Base-by-base conservation (phyloP, 1,140 invertebrate species). In the Babylonia areolata region DNA sequence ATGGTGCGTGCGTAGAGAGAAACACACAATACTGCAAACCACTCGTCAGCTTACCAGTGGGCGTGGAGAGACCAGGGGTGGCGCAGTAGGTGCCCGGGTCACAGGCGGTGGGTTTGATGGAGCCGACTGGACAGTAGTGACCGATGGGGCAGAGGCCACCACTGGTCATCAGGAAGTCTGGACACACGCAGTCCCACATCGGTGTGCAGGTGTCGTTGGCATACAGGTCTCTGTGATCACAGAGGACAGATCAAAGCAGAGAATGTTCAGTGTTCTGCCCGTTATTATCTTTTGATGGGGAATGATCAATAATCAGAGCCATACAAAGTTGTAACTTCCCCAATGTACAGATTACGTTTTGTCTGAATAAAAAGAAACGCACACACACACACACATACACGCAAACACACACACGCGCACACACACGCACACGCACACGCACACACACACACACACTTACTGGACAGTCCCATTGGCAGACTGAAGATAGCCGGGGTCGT, bases 151-250 rank as follows among this genome's bases (percentile, higher is more conserved):
- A 92, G 33, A 93, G 88, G 28, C 93, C 93, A n/a, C 93, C 93
- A 79, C 88, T 91, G 40, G 93, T 90, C 91, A 94, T 89, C 11
- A 89, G 71, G 89, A 92, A 93, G 42, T 86, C 81, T 40, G 92
- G 89, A 87, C 93, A 93, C 15, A 92, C 90, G 87, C 93, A 93
- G 87, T 93, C 93, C 93, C 93, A 93, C 77, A 87, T 86, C 0
- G 93, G 93, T 2, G 92, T 90, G 86, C 93, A 94, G 0, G 93
- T 93, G 88, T 93, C 90, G 87, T 94, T 94, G 39, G 91, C 91
- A 71, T 90, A 91, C 39, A 94, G 87, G 42, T 86, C 90, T 87
- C 92, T 93, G 86, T 31, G 88, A 91, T n/a, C n/a, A n/a, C n/a
- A n/a, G n/a, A n/a, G n/a, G n/a, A n/a, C n/a, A n/a, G n/a, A n/a